These are phyloP conservation scores for Drosophila malerkotliana DNA, from an alignment of 1,140 invertebrate genomes.

Conservation along the genomic window DNA sequence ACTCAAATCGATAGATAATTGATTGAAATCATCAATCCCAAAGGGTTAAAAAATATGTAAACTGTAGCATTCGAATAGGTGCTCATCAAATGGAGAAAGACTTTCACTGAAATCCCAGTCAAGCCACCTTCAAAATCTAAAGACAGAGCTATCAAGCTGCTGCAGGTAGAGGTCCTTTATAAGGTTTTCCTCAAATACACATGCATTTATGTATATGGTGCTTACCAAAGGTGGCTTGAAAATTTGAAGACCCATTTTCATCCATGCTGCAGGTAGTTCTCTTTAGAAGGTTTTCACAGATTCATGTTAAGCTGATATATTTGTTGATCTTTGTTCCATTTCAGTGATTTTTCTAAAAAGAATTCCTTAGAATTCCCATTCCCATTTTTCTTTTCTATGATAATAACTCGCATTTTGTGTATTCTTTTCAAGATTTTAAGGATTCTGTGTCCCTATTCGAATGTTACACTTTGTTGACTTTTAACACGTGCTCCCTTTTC, in stretches of 20 bases:
- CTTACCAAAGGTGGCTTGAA: background rate
- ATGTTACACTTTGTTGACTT: background rate
- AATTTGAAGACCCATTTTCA: background rate
- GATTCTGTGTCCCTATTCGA: background rate
- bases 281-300: background rate
- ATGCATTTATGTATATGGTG: no score
- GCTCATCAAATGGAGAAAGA: background rate
- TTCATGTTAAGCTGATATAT: background rate
- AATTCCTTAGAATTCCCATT: no score
- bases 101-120: background rate
- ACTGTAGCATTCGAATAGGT: slow-evolving; percentile 6
- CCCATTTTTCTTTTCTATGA: no score
- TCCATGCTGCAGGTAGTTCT: background rate
- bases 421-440: no score
- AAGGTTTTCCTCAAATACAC: background rate
- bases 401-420: no score
- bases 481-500: background rate
- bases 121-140: background rate
- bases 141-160: background rate
- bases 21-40: background rate
- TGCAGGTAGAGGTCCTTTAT: background rate
- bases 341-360: background rate
- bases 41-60: background rate
- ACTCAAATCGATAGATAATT: no score
- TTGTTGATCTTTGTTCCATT: background rate